Evolutionary conservation across 2,113 vertebrate genomes (phyloP).

Genomic region (Tyrannus savana): DNA sequence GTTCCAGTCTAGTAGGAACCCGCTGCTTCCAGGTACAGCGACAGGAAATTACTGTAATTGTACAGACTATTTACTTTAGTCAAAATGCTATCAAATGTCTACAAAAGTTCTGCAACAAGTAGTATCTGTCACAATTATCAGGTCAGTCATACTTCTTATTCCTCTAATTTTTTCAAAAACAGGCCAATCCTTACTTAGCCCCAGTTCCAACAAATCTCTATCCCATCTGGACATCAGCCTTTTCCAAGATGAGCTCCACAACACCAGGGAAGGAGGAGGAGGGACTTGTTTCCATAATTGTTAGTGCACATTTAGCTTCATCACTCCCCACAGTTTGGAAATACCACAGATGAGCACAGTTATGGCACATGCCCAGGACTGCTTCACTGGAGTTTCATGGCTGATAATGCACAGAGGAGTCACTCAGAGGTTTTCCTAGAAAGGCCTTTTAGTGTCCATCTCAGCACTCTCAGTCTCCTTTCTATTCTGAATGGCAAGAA

Average conservation of each 20-base stretch:
- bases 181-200: constrained; percentile 1
- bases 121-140: not conserved
- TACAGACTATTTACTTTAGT: not conserved
- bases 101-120: not conserved
- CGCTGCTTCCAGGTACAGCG: not conserved
- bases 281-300: not conserved
- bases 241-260: not conserved
- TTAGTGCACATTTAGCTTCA: not conserved
- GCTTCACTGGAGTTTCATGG: not conserved
- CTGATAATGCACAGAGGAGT: not conserved
- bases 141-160: not conserved
- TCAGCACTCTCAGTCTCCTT: not conserved
- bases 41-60: not conserved
- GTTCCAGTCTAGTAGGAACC: not conserved
- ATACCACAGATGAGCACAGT: not conserved
- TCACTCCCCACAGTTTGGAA: accelerated
- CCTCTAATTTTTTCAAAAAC: not conserved
- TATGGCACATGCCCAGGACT: not conserved
- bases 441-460: not conserved
- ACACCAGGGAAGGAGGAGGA: not conserved
- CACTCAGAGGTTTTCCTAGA: not conserved
- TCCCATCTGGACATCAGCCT: not conserved
- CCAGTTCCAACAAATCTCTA: not conserved
- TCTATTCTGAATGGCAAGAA: not conserved
- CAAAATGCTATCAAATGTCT: not conserved